Base-by-base conservation (phyloP, 2,113 vertebrate species). In the Sturnus vulgaris region DNA sequence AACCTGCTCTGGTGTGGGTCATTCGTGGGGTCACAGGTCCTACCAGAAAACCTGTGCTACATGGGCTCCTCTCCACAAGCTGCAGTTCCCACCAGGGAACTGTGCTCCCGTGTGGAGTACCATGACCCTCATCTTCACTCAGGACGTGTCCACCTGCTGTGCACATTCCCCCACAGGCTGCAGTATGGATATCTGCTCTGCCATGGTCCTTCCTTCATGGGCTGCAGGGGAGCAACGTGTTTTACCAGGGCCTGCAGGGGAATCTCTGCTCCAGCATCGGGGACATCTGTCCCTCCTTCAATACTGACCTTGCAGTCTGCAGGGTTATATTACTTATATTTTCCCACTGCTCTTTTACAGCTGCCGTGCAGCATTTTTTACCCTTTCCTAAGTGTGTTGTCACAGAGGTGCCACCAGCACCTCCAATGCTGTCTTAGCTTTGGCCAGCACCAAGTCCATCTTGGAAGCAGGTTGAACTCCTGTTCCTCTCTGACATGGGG, bases 401-500 rank as follows among this genome's bases (percentile, higher is more conserved):
- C 42, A 64, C 35, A 64, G 42, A 57, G 14, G 8, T 65, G 50
- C 35, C 5, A 5, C 35, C 42, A 66, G 11, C 5, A 4, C 47
- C 0, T 0, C 19, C 30, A 39, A 0, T 33, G 39, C 42, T 44
- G 11, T 28, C n/a, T 85, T 10, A 11, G n/a, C 59, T 91, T 85
- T 72, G 39, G 31, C 19, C 14, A 65, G 35, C 19, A 27, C 50
- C 44, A 72, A 60, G 33, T 70, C 40, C 17, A 8, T 52, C 33
- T 37, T 42, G 19, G 49, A 88, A 39, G 14, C 44, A 49, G 12
- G 31, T 53, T 57, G 12, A 63, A 14, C 63, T 60, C 39, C 22
- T 53, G 27, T 53, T 7, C 31, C 20, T 61, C 35, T 60, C 37
- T 47, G 57, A 44, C 11, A 9, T 4, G 13, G 24, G 10, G 17